Percentiles rank a stretch among this genome's conserved stretches.
These are phyloP conservation scores for Mongoloraphidia duomilia DNA, from an alignment of 2,888 invertebrate species.

Conservation along the genomic window DNA sequence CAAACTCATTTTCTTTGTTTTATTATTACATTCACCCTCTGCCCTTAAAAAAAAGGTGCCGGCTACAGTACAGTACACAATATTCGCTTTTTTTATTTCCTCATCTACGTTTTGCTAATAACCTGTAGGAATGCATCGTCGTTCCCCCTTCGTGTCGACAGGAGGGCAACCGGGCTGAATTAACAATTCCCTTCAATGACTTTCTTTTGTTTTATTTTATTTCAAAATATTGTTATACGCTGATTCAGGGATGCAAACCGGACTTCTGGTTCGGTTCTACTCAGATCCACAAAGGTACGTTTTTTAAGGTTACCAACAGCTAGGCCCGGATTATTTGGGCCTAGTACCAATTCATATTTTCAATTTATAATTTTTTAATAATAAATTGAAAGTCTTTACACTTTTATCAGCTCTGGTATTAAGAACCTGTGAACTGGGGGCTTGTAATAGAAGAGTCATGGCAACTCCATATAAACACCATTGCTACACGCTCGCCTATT, in stretches of 20 bases:
- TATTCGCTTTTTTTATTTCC: constrained; percentile 23
- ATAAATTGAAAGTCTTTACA: no score
- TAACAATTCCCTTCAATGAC: background rate
- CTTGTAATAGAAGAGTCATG: no score
- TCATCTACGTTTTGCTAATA: constrained; percentile 25
- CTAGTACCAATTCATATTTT: no score
- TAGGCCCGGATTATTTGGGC: no score
- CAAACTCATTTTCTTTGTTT: background rate
- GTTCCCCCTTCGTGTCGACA: background rate
- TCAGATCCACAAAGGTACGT: no score
- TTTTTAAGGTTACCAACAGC: no score
- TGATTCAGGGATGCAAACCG: background rate
- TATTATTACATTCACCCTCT: background rate
- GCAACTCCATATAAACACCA: no score
- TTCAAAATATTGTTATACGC: background rate
- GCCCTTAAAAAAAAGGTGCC: background rate
- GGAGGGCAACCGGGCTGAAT: background rate
- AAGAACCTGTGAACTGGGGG: no score
- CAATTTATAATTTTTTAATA: no score
- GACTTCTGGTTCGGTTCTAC: background rate
- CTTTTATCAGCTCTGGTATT: no score
- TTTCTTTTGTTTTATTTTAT: constrained; percentile 2
- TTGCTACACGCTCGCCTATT: no score
- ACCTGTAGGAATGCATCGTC: constrained; percentile 16
- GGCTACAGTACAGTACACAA: constrained; percentile 12